Evolutionary conservation across 2,888 invertebrate genomes (phyloP), one percentile per base, ranked within the genome.

Genomic region (Agriotes lineatus): DNA sequence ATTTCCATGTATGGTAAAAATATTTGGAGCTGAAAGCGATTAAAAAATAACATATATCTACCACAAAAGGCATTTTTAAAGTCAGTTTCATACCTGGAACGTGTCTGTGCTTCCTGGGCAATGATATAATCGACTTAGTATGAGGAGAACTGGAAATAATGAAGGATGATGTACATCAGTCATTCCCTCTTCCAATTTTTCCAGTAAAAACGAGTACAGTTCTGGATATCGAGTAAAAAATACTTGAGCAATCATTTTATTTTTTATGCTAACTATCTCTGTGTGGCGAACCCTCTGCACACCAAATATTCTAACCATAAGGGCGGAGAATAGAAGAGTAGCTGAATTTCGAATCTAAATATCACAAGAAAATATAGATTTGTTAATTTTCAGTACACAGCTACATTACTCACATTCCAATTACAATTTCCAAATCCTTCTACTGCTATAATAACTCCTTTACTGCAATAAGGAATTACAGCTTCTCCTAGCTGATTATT

Each of bases 311-410:
- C 97, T 88, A 45, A 91, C 91, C 79, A 95, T 89, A 33, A 98
- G 86, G 1, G 96, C 90, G 69, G 94, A 91, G 81, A 96, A 93
- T 58, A 97, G 84, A 61, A 97, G 84, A 0, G 96, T 95, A 0
- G 95, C 91, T 0, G 96, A 91, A 83, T 97, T 98, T 70, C 95
- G 88, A 80, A 93, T 92, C 92, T 93, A n/a, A n/a, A n/a, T n/a
- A n/a, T n/a, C n/a, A 33, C 33, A 33, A 33, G n/a, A 14, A 39
- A 39, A 39, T 6, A 10, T 39, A 39, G 10, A 3, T 6, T 39
- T 10, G 3, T 12, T 12, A 39, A 10, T 39, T 39, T 39, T 14
- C n/a, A 39, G 4, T 39, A 39, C 39, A 5, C 7, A 5, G 7
- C 25, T 25, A 25, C 7, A 10, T 33, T 63, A 83, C 89, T 87